phyloP scores from a whole-genome alignment of 92 coral and sea anemone species.

The Parazoanthus swiftii region DNA sequence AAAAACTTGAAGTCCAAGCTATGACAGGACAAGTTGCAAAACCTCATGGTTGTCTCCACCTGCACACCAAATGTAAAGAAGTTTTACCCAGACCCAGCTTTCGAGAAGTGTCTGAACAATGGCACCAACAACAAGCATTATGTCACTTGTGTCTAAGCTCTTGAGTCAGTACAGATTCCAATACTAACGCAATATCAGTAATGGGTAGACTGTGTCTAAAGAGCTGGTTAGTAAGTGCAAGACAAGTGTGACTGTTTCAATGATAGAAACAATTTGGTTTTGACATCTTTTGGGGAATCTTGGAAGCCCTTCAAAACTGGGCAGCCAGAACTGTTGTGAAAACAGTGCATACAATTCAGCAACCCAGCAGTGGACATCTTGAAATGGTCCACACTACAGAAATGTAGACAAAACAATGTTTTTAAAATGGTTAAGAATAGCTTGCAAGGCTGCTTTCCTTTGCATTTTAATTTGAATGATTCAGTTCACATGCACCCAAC shows the following conservation, averaged over 20 bases:
- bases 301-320: no score
- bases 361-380: no score
- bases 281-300: slow-evolving; percentile 1
- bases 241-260: background rate
- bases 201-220: background rate
- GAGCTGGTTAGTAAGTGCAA: background rate
- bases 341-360: no score
- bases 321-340: no score
- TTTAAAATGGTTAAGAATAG: no score
- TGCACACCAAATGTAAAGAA: slow-evolving; percentile 18
- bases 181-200: background rate
- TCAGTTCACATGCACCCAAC: no score
- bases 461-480: no score
- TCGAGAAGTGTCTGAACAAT: slow-evolving; percentile 3
- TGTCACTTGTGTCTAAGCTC: background rate
- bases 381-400: no score
- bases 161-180: background rate
- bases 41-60: slow-evolving; percentile 26
- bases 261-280: slow-evolving; percentile 1
- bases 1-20: slow-evolving; percentile 18
- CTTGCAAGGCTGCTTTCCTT: no score
- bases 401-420: no score
- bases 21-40: slow-evolving; percentile 18
- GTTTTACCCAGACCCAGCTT: slow-evolving; percentile 4
- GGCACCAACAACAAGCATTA: slow-evolving; percentile 16